Evolutionary conservation across 2,113 vertebrate genomes (phyloP).

Genomic region (Phoenicopterus ruber): DNA sequence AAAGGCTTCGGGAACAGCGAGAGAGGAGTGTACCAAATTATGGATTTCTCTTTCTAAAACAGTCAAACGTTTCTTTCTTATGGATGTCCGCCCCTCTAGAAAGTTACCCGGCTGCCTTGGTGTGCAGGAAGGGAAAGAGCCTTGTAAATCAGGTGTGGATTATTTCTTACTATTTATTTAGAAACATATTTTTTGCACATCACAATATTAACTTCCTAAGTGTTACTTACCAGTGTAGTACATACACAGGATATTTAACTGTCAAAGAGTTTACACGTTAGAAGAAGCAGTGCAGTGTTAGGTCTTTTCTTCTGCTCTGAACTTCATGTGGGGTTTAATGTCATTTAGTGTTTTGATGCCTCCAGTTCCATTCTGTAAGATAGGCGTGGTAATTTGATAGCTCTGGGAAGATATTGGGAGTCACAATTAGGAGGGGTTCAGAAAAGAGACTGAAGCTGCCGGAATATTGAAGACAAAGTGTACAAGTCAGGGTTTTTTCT

Average conservation of each 20-base stretch:
- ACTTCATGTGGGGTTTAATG: neutral
- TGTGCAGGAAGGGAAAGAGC: neutral
- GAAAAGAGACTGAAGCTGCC: neutral
- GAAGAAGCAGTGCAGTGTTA: neutral
- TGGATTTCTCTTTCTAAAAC: neutral
- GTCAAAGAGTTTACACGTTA: neutral
- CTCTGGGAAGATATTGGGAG: neutral
- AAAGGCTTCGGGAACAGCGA: neutral
- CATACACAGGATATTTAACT: neutral
- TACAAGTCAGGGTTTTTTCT: neutral
- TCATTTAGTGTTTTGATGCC: neutral
- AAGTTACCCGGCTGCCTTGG: neutral
- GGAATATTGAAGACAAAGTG: neutral
- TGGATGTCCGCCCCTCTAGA: neutral
- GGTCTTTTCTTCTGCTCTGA: neutral
- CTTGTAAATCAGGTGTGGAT: neutral
- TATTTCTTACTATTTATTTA: neutral
- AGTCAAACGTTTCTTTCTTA: neutral
- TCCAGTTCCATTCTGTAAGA: neutral
- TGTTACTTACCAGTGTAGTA: neutral
- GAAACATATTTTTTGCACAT: neutral
- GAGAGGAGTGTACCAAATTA: neutral
- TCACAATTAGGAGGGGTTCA: neutral
- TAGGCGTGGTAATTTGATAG: neutral
- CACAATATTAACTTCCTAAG: neutral